Conservation (phyloP, 2,888 invertebrate species). For the Pseudeuparius sepicola region DNA sequence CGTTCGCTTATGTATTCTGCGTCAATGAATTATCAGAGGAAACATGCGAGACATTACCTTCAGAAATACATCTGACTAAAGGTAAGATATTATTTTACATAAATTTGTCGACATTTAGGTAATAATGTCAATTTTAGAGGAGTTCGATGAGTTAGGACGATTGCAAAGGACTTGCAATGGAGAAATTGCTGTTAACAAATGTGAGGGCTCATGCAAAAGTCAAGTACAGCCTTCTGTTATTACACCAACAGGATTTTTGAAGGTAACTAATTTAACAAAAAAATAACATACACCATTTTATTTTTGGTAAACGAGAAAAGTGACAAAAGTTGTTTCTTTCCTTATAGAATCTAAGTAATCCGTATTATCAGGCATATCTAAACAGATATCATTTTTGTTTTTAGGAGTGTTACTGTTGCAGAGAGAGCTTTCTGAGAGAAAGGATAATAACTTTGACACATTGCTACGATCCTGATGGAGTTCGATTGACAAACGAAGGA, state of each 20-base stretch:
- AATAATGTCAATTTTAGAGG: conserved; percentile 49
- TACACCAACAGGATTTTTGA: conserved; percentile 79
- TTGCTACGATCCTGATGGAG: conserved; percentile 83
- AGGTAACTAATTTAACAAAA: conserved; percentile 47
- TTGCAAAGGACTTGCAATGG: conserved; percentile 80
- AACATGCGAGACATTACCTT: conserved; percentile 75
- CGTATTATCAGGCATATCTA: too few species aligned
- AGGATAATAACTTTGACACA: conserved; percentile 69
- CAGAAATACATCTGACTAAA: conserved; percentile 81
- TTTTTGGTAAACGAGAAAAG: too few species aligned
- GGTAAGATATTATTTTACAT: conserved; percentile 41
- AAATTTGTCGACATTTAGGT: background rate
- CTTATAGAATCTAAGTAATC: too few species aligned
- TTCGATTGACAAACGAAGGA: conserved; percentile 59
- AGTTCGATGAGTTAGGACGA: conserved; percentile 78
- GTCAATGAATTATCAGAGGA: conserved; percentile 47
- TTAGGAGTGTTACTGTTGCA: conserved; percentile 86
- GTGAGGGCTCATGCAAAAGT: conserved; percentile 86
- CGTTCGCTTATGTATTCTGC: conserved; percentile 25
- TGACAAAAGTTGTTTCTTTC: too few species aligned
- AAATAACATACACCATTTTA: too few species aligned
- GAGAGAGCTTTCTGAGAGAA: conserved; percentile 77
- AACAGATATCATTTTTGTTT: conserved; percentile 24
- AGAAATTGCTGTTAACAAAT: conserved; percentile 83
- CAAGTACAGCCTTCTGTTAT: conserved; percentile 87